Base-by-base conservation (phyloP, 2,888 invertebrate genomes). In the Epirrhoe alternata region DNA sequence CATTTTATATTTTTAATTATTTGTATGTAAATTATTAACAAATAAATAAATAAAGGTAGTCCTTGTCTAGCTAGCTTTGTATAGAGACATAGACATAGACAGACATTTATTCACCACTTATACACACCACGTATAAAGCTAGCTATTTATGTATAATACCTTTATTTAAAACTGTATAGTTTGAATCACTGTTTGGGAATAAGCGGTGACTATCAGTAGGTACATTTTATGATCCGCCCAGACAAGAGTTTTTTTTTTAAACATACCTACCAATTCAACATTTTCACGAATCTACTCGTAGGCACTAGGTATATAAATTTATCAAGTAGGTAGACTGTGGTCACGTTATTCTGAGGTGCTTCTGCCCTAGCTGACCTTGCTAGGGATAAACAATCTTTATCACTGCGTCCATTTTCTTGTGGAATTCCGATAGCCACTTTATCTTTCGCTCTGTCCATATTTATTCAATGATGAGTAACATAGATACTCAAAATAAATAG, bases 291-390 rank as follows among this genome's bases (percentile, higher is more conserved):
- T 47, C 5, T 47, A 35, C 35, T 24, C 3, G 24, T 3, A 24
- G 10, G 10, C 10, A 35, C 10, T 1, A 14, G 16, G 47, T 47
- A 6, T 47, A 16, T 47, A 30, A 30, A 30, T 10, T 50, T 38
- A 24, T 10, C 42, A n/a, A n/a, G n/a, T 56, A 16, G 16, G 12
- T 33, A 6, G 35, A 24, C 50, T 60, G 16, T 57, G 53, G 16
- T 54, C 49, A 50, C 53, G 49, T 61, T 60, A 56, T 7, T 58
- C 8, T 53, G 8, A 47, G 47, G 54, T 62, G 69, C 42, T 66
- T 64, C 47, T 70, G 72, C 74, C 73, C 75, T 71, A 70, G 50
- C 59, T 77, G 78, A 79, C 83, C 80, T 82, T 82, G 81, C 63
- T 53, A 65, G 66, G 63, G 59, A 68, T 76, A 79, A 79, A 82